Evolutionary conservation across 2,888 invertebrate species (phyloP).

Genomic region (Amblyjoppa proteus): DNA sequence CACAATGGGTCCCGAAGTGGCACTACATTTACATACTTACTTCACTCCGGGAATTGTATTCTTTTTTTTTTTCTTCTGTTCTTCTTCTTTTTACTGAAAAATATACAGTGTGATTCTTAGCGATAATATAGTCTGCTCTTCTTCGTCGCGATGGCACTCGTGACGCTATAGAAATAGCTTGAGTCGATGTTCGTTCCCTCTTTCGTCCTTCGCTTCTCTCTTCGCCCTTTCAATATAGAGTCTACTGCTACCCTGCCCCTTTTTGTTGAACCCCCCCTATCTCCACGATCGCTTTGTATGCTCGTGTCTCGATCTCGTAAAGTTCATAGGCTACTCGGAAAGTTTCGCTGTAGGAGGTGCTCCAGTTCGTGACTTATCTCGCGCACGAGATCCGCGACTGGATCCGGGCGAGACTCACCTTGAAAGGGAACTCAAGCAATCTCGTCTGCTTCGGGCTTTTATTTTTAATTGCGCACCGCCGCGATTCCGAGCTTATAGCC

Average conservation of each 20-base stretch:
- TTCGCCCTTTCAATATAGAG: conserved; percentile 34
- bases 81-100: too few species aligned
- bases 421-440: conserved; percentile 52
- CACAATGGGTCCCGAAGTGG: conserved; percentile 7
- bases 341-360: conserved; percentile 55
- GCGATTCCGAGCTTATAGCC: conserved; percentile 20
- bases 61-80: too few species aligned
- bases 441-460: conserved; percentile 40
- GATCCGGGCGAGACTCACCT: conserved; percentile 50
- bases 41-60: conserved; percentile 34
- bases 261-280: conserved; percentile 39
- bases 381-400: conserved; percentile 43
- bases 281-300: conserved; percentile 62
- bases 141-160: conserved; percentile 28
- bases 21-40: conserved; percentile 33
- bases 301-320: conserved; percentile 62
- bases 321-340: conserved; percentile 51
- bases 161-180: conserved; percentile 42
- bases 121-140: conserved; percentile 26
- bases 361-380: conserved; percentile 69
- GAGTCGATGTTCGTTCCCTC: conserved; percentile 25
- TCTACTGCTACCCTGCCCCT: conserved; percentile 8
- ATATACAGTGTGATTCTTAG: conserved; percentile 8
- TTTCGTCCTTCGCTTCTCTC: conserved; percentile 1
- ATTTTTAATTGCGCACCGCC: conserved; percentile 51